Conservation (phyloP, 2,113 vertebrate genomes). For the Rhadina sibilatrix region DNA sequence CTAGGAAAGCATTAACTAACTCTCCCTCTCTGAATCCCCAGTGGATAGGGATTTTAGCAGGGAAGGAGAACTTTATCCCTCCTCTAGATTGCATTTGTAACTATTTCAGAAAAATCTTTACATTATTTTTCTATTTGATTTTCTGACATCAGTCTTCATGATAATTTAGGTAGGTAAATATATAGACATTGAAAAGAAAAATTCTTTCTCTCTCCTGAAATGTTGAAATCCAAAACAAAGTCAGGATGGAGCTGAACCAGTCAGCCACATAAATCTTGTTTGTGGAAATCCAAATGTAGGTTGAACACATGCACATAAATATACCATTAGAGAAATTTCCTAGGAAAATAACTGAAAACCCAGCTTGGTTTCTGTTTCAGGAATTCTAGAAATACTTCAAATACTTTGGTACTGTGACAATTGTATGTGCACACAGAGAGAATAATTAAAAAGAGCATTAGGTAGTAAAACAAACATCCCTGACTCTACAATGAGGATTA, state of each 20-base stretch:
- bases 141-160: not conserved
- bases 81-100: not conserved
- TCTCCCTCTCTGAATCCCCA: not conserved
- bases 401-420: not conserved
- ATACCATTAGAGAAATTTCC: not conserved
- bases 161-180: constrained; percentile 12
- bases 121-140: constrained; percentile 41
- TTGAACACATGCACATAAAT: not conserved
- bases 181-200: not conserved
- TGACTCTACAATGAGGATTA: not conserved
- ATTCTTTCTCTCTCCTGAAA: not conserved
- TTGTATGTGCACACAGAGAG: not conserved
- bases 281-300: not conserved
- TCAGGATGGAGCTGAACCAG: not conserved
- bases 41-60: constrained; percentile 7
- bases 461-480: not conserved
- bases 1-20: constrained; percentile 29
- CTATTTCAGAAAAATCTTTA: constrained; percentile 4
- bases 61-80: not conserved
- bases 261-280: not conserved
- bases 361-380: not conserved
- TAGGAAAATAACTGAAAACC: not conserved
- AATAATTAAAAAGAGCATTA: not conserved
- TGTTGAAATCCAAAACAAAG: constrained; percentile 21
- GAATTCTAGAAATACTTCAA: not conserved